Evolutionary conservation across 1,140 invertebrate species (phyloP), one percentile per base, ranked within the genome.

Genomic region (Laodelphax striatellus): DNA sequence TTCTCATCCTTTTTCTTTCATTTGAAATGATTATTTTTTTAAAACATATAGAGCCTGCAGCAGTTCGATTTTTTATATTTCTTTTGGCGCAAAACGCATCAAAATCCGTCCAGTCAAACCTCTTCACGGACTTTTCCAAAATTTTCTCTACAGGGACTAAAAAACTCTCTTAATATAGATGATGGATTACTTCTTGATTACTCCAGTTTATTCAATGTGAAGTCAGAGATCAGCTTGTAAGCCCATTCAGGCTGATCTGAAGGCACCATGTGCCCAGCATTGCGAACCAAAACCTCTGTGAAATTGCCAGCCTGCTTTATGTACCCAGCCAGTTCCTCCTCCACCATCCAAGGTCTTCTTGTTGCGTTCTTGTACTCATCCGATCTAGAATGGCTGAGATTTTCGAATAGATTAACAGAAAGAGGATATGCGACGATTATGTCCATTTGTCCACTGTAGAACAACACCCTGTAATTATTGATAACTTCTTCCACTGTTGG

Each of bases 211-310:
- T 38, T 38, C 9, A 38, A 13, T 11, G 88, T 87, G 60, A 94
- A 87, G 67, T 84, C 77, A 22, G 82, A 81, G 56, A 94, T 88
- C 66, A 94, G 75, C 70, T 90, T 85, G 19, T 83, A 77, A 1
- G 83, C 82, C 81, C 85, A 86, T 58, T 81, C 80, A 0, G 90
- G 90, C 69, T 92, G 88, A 74, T 93, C 88, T 21, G 76, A 74
- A 0, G 90, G 88, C 16, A 90, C 82, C 81, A 92, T 89, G 64
- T 94, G 90, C 0, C 91, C 90, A 24, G 88, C 88, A 75, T 88
- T 82, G 55, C 88, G 76, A 1, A 91, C 80, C 68, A 90, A 70
- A n/a, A 91, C 84, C 73, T 92, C 86, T 3, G 84, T 85, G 24
- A 94, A 77, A 70, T 85, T 84, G 0, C 62, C 62, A 19, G 24